Evolutionary conservation across 2,888 invertebrate species (phyloP), one percentile per base, ranked within the genome.

Genomic region (Tenthredo mesomela): DNA sequence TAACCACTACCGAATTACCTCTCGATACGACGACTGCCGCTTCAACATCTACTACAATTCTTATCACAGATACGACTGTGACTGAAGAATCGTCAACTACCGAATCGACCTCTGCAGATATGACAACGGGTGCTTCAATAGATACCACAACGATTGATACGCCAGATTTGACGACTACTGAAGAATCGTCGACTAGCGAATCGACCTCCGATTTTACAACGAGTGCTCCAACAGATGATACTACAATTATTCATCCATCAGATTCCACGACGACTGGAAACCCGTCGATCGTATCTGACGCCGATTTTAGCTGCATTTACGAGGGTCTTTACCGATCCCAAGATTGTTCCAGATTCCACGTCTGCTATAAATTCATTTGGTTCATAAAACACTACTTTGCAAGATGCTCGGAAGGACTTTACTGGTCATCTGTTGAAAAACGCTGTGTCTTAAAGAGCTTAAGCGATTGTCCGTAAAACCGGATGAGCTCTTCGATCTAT

Each of bases 361-460:
- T 61, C 25, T 80, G 80, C 29, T 61, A 80, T 25, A 61, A 80
- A 43, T 37, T 80, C 21, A 80, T 80, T n/a, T 80, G 33, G 33
- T 80, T 80, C 61, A 37, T 80, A 4, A 58, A 40, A 10, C 37
- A 80, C 50, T 80, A 80, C 29, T 80, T 61, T n/a, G 80, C 80
- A 21, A 80, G 40, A 40, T 61, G 61, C 7, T 40, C 80, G 15
- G n/a, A 77, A 54, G 77, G 77, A 77, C 77, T 77, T 18, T 54
- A 77, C 25, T 77, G 77, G 77, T 77, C 77, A 21, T 77, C 77
- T 15, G 18, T 15, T 54, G 54, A 50, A 54, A 77, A 77, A 54
- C 25, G n/a, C 6, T 54, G 77, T 33, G 77, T 77, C n/a, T 1
- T 54, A 29, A 10, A 50, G 37, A 80, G 40, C 10, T 40, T 61